Conservation (phyloP, 2,113 vertebrate genomes). For the Oncorhynchus gorbuscha region DNA sequence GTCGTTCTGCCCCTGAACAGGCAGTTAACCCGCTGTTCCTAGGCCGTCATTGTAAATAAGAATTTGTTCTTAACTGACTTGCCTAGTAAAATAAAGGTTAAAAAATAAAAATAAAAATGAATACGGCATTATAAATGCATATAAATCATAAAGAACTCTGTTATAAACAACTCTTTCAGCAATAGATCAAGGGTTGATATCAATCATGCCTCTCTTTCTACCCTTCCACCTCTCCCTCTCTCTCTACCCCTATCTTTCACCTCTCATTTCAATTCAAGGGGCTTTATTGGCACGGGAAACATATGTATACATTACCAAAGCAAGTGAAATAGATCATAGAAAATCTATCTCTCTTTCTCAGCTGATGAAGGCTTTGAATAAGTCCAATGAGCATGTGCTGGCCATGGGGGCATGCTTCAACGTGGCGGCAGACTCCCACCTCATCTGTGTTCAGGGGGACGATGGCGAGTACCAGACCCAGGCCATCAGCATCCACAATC, state of each 20-base stretch:
- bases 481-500: constrained; percentile 98
- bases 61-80: too few species aligned
- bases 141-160: background rate
- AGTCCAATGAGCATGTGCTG: constrained; percentile 95
- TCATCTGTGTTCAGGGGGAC: constrained; percentile 97
- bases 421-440: constrained; percentile 94
- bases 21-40: too few species aligned
- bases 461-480: constrained; percentile 98
- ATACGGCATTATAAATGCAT: too few species aligned
- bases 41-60: too few species aligned
- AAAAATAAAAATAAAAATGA: too few species aligned
- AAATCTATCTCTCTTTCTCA: constrained; percentile 41
- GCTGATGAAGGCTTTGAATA: constrained; percentile 98
- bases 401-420: constrained; percentile 96
- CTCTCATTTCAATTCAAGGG: too few species aligned
- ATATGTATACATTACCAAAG: too few species aligned
- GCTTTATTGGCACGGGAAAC: too few species aligned
- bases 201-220: background rate
- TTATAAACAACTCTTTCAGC: background rate
- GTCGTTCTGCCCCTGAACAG: too few species aligned
- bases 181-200: background rate
- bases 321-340: too few species aligned
- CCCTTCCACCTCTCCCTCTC: background rate
- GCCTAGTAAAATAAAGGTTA: too few species aligned
- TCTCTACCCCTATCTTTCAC: too few species aligned